Percentiles rank a stretch among this genome's conserved stretches.
These are phyloP conservation scores for Lanistes nyassanus DNA, from an alignment of 1,140 invertebrate species.

Conservation along the genomic window DNA sequence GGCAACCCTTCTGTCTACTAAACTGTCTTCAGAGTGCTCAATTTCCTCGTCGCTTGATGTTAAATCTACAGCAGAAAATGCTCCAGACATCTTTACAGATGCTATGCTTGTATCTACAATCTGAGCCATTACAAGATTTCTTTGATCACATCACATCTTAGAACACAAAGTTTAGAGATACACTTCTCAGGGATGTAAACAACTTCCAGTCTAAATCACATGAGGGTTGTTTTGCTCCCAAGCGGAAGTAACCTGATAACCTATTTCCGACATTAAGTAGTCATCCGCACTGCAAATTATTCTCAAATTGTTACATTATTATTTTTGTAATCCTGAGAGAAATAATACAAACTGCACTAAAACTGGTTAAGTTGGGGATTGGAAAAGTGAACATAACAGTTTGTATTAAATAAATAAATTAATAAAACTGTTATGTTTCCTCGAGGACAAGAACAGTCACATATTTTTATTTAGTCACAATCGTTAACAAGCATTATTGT, in stretches of 20 bases:
- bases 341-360: no score
- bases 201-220: slow-evolving; percentile 2
- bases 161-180: neutral
- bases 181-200: neutral
- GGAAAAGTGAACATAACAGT: no score
- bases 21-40: neutral
- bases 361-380: no score
- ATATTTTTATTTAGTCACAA: no score
- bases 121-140: slow-evolving; percentile 7
- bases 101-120: slow-evolving; percentile 29
- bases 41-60: slow-evolving; percentile 24
- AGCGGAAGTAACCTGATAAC: slow-evolving; percentile 17
- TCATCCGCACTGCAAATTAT: slow-evolving; percentile 1
- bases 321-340: neutral
- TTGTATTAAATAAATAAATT: no score
- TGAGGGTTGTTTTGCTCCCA: slow-evolving; percentile 23
- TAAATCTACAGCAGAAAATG: slow-evolving; percentile 9
- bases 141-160: no score
- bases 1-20: neutral
- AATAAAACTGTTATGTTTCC: no score
- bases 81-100: slow-evolving; percentile 32
- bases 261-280: neutral
- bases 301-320: neutral
- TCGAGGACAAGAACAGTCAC: no score
- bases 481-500: no score